Conservation (phyloP, 1,140 invertebrate species). For the Drosophila equinoxialis region DNA sequence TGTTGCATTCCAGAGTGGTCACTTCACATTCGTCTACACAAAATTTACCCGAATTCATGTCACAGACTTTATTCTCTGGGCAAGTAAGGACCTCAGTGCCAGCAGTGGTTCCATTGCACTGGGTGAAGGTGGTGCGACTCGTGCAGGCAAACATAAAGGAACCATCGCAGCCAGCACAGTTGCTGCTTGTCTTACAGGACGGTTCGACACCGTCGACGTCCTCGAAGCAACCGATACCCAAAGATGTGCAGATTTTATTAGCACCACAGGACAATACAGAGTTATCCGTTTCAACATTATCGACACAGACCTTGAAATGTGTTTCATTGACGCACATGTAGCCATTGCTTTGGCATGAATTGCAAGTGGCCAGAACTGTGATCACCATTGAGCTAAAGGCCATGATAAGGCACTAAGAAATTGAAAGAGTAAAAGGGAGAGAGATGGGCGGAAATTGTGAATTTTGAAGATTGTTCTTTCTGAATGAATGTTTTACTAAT, state of each 20-base stretch:
- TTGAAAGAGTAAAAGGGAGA: background rate
- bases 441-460: too few species aligned
- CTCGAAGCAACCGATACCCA: constrained; percentile 18
- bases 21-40: constrained; percentile 58
- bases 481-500: too few species aligned
- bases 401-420: constrained; percentile 38
- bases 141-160: constrained; percentile 60
- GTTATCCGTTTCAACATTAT: constrained; percentile 15
- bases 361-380: constrained; percentile 17
- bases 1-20: constrained; percentile 44
- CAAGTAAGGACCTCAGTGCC: constrained; percentile 33
- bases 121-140: constrained; percentile 65
- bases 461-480: background rate
- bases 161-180: constrained; percentile 49
- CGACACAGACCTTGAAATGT: constrained; percentile 47
- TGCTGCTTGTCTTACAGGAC: background rate
- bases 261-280: constrained; percentile 30
- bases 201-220: background rate
- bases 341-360: constrained; percentile 43
- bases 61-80: constrained; percentile 45
- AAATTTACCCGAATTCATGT: constrained; percentile 49
- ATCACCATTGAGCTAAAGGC: constrained; percentile 16
- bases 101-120: constrained; percentile 44
- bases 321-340: constrained; percentile 47
- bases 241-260: constrained; percentile 50